These are phyloP conservation scores for Paratilapia polleni DNA, from an alignment of 2,113 vertebrate genomes.

Conservation along the genomic window DNA sequence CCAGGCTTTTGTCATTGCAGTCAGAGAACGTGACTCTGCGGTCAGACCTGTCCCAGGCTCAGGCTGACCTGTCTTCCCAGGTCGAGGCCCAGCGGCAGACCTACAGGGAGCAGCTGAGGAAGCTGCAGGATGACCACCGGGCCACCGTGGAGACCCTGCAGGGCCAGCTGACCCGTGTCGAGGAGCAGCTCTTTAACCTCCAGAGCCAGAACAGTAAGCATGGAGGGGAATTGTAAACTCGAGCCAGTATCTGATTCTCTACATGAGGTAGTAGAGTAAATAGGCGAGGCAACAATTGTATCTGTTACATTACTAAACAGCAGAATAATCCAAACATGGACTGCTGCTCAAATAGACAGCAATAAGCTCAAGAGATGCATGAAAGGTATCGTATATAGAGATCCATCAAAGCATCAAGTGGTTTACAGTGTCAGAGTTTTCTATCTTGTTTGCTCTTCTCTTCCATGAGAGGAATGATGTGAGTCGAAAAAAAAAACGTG, in stretches of 20 bases:
- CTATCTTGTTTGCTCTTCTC: constrained; percentile 4
- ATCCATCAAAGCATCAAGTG: constrained; percentile 28
- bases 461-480: constrained; percentile 30
- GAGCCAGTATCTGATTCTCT: background rate
- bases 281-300: background rate
- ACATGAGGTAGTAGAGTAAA: background rate
- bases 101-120: constrained; percentile 91
- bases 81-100: constrained; percentile 84
- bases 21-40: constrained; percentile 88
- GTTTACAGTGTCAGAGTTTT: constrained; percentile 22
- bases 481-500: constrained; percentile 10
- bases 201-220: constrained; percentile 87
- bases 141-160: constrained; percentile 92
- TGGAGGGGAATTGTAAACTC: background rate
- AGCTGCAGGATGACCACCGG: constrained; percentile 92
- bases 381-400: background rate
- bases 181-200: constrained; percentile 90
- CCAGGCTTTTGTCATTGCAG: constrained; percentile 88
- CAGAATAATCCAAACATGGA: background rate
- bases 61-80: constrained; percentile 86
- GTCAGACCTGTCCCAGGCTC: constrained; percentile 85
- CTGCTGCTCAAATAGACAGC: background rate
- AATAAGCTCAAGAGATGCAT: background rate
- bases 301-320: background rate
- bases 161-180: constrained; percentile 88